Evolutionary conservation across 2,888 invertebrate genomes (phyloP), one percentile per base, ranked within the genome.

Genomic region (Psylliodes chrysocephalus): DNA sequence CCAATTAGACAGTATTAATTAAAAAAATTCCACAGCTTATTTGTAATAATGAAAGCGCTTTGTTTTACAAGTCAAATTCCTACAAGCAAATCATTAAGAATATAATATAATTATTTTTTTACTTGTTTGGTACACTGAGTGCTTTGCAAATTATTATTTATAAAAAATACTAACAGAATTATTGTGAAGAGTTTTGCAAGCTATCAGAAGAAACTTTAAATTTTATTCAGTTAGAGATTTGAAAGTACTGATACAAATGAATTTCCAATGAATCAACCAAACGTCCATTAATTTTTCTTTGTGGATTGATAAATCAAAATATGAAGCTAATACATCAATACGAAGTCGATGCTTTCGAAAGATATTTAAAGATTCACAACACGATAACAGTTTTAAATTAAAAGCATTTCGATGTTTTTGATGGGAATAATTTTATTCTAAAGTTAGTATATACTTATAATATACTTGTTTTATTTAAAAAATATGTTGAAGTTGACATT

Each of bases 321-420:
- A 42, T 40, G 14, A 40, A 40, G 2, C 15, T 33, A 10, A 33
- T 33, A 7, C 10, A 33, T 33, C 5, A n/a, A 33, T 33, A 3
- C 8, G n/a, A 33, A 38, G 38, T 38, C 12, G 38, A 38, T 14
- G 14, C 14, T 38, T 38, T 14, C 10, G 14, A 14, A 38, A 14
- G 38, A 30, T 6, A 10, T 30, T 30, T 30, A 30, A 8, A 8
- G 30, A 38, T 38, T 38, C 1, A 2, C 17, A 42, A 18, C 18
- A 42, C 7, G 42, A 42, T 42, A 42, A 42, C 2, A 42, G 42
- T 42, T 42, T 42, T n/a, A 35, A 14, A 35, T 35, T 35, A 35
- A 35, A 35, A 35, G 35, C 35, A 35, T 12, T 35, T 35, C 6
- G 35, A 35, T 35, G 35, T 35, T 12, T 35, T 12, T 22, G 22